phyloP scores from a whole-genome alignment of 2,888 invertebrate genomes.

The Caenorhabditis becei region DNA sequence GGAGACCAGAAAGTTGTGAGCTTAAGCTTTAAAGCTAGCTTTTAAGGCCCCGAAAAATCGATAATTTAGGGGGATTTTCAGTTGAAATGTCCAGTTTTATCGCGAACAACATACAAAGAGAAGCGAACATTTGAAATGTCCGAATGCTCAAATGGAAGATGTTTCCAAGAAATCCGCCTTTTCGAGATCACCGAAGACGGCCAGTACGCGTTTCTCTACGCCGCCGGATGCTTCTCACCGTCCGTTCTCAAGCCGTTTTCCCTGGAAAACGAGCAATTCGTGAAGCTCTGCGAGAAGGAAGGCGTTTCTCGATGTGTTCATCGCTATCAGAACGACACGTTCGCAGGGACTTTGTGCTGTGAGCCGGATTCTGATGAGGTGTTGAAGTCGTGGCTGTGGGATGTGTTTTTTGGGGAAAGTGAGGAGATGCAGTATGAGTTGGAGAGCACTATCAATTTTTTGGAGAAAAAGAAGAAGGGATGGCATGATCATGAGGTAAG shows the following conservation, averaged over 20 bases:
- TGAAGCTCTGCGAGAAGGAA: conserved; percentile 5
- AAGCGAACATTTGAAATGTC: conserved; percentile 9
- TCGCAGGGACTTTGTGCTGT: conserved; percentile 36
- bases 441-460: conserved; percentile 17
- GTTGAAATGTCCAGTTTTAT: conserved; percentile 26
- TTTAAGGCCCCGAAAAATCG: not conserved
- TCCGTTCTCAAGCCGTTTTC: not conserved
- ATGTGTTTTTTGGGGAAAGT: conserved; percentile 37
- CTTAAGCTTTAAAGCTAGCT: not conserved
- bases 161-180: conserved; percentile 36
- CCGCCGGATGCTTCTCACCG: conserved; percentile 18
- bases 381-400: conserved; percentile 40
- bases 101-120: conserved; percentile 29
- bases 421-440: conserved; percentile 27
- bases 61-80: not conserved
- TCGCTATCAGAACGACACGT: conserved; percentile 5
- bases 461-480: conserved; percentile 12
- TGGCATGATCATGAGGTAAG: conserved; percentile 5
- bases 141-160: not conserved
- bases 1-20: not conserved
- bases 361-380: conserved; percentile 16
- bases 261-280: conserved; percentile 3
- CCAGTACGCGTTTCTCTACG: conserved; percentile 19
- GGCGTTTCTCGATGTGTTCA: conserved; percentile 27
- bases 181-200: conserved; percentile 15